Base-by-base conservation (phyloP, 2,888 invertebrate species). In the Rotaria magnacalcarata region DNA sequence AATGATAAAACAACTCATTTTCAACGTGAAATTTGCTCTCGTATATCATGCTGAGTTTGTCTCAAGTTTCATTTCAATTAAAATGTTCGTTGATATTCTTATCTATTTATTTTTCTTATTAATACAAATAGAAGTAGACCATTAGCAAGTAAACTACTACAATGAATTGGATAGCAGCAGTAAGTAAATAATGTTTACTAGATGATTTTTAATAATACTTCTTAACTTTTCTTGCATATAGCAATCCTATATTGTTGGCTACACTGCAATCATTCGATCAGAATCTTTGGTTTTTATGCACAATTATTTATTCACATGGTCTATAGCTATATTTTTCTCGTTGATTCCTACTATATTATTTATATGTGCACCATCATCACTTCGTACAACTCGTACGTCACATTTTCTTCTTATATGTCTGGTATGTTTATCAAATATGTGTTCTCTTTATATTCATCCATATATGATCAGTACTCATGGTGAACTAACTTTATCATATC, bases 21-120 rank as follows among this genome's bases (percentile, higher is more conserved):
- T 21, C 21, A 2, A 54, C 21, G 10, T 54, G 21, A 21, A 3
- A 54, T 54, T 21, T 21, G 21, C 21, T 54, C 54, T 54, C 54
- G 21, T 27, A n/a, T 60, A 27, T n/a, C 58, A 27, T n/a, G 2
- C 3, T n/a, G 34, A 34, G 19, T 67, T 27, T 52, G 34, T 67
- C 67, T 67, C 67, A 41, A 34, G 34, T 67, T 67, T 67, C 67
- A 27, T 67, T 67, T 67, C 67, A 34, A 67, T 67, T 67, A 67
- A 67, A 67, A 67, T 34, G 19, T 16, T 34, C 27, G 19, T 67
- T 16, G 11, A 7, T 27, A 7, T 16, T 34, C 67, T 67, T 67
- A 67, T 34, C 67, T 27, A 34, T 34, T 67, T 34, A 16, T 34
- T 41, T 67, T 7, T 41, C 19, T 19, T 41, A 14, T 7, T 24